phyloP scores from a whole-genome alignment of 2,888 invertebrate genomes.

The Gisinianus flammeolus region DNA sequence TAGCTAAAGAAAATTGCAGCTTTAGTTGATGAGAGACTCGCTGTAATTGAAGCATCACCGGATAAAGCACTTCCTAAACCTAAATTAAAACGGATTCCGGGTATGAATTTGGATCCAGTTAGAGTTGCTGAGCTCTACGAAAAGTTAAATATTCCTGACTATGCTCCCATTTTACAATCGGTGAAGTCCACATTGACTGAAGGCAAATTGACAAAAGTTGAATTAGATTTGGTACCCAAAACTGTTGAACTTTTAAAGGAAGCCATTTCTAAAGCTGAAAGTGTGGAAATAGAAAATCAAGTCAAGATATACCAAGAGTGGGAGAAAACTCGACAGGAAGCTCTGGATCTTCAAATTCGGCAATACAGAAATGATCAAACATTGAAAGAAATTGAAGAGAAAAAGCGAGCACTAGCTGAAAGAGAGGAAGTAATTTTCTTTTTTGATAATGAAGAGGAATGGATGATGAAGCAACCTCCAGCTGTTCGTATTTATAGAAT shows the following conservation, averaged over 20 bases:
- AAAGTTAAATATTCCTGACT: slow-evolving; percentile 47
- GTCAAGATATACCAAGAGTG: slow-evolving; percentile 68
- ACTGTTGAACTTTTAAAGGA: slow-evolving; percentile 51
- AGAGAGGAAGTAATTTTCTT: slow-evolving; percentile 71
- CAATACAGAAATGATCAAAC: slow-evolving; percentile 65
- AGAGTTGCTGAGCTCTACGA: slow-evolving; percentile 45
- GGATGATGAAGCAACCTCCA: slow-evolving; percentile 54
- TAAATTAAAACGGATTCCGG: slow-evolving; percentile 47
- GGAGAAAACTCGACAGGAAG: slow-evolving; percentile 67
- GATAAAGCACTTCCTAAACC: slow-evolving; percentile 50
- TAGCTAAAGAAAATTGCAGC: slow-evolving; percentile 57
- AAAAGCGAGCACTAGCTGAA: slow-evolving; percentile 67
- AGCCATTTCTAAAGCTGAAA: slow-evolving; percentile 66
- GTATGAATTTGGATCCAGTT: slow-evolving; percentile 53
- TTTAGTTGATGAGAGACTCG: slow-evolving; percentile 64
- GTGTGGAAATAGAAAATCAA: slow-evolving; percentile 69
- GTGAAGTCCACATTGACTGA: slow-evolving; percentile 39
- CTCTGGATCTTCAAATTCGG: slow-evolving; percentile 68
- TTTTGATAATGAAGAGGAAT: slow-evolving; percentile 78
- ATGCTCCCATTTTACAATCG: slow-evolving; percentile 42
- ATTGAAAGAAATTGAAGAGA: slow-evolving; percentile 67
- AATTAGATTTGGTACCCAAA: slow-evolving; percentile 39
- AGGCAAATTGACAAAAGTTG: slow-evolving; percentile 30
- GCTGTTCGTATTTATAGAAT: slow-evolving; percentile 28
- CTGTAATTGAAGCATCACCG: slow-evolving; percentile 53